These are phyloP conservation scores for Phaetusa simplex DNA, from an alignment of 2,113 vertebrate species.

Conservation along the genomic window DNA sequence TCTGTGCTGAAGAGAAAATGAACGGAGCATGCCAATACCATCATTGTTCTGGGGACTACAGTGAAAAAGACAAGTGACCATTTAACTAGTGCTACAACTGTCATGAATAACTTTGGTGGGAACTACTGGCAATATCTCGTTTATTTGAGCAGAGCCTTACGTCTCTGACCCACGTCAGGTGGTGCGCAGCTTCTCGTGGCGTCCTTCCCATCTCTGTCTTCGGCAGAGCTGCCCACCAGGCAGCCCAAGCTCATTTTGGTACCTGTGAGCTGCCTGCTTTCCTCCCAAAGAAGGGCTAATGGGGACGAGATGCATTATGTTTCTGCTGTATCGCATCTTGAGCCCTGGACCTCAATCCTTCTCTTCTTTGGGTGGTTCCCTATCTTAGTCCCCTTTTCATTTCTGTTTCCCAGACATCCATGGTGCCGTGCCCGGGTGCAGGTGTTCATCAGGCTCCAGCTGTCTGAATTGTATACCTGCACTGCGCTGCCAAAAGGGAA, in stretches of 20 bases:
- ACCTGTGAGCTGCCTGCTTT: neutral
- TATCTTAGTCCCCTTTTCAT: neutral
- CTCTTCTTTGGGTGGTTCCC: neutral
- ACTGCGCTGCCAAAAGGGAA: neutral
- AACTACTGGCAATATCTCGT: neutral
- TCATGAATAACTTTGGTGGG: neutral
- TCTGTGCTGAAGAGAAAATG: neutral
- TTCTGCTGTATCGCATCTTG: neutral
- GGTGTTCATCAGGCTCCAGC: neutral
- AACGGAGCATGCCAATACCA: neutral
- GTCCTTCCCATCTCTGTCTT: neutral
- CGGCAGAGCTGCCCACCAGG: neutral
- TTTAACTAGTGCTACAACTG: neutral
- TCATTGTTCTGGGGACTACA: neutral
- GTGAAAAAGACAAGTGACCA: neutral
- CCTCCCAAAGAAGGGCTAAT: neutral
- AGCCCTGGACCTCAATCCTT: neutral
- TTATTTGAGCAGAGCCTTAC: neutral
- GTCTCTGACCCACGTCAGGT: neutral
- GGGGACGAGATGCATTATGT: neutral
- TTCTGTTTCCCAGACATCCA: neutral
- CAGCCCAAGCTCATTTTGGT: neutral
- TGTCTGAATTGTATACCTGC: neutral
- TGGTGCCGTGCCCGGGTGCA: neutral
- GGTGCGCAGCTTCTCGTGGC: neutral